Evolutionary conservation across 2,113 vertebrate species (phyloP).

Genomic region (Jaculus jaculus): DNA sequence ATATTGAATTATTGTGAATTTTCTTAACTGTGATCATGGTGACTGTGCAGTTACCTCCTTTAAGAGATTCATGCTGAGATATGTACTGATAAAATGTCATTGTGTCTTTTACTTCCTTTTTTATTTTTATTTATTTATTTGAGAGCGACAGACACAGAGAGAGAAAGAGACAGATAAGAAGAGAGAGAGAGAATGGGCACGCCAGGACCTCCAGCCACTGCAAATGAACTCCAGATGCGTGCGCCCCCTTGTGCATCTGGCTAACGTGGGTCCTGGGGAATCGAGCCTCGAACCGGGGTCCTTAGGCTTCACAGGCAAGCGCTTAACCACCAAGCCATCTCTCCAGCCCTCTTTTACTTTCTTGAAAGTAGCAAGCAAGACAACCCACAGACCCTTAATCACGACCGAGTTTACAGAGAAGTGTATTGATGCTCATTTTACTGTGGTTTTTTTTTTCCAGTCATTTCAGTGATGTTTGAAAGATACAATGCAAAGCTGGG

Average conservation of each 20-base stretch:
- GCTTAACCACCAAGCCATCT: too few relatives aligned
- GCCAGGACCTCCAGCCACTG: too few relatives aligned
- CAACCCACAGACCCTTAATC: neutral
- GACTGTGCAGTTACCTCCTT: neutral
- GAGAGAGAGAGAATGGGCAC: too few relatives aligned
- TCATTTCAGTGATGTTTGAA: neutral
- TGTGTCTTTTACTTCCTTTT: constrained; percentile 12
- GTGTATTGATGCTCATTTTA: neutral
- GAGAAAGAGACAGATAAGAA: too few relatives aligned
- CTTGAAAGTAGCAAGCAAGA: constrained; percentile 24
- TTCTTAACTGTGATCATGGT: neutral
- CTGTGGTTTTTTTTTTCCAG: neutral
- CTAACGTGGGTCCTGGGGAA: too few relatives aligned
- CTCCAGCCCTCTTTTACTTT: constrained; percentile 17
- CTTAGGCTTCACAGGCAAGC: too few relatives aligned
- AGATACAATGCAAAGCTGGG: neutral
- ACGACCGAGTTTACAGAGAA: neutral
- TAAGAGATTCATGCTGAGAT: neutral
- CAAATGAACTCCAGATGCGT: too few relatives aligned
- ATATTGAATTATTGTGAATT: neutral
- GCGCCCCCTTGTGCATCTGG: too few relatives aligned
- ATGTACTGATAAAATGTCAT: neutral
- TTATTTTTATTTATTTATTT: too few relatives aligned
- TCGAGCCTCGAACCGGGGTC: too few relatives aligned
- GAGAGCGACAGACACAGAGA: too few relatives aligned